Percentiles rank a stretch among this genome's conserved stretches.
phyloP scores from a whole-genome alignment of 2,888 invertebrate species.

The Geotrupes spiniger region DNA sequence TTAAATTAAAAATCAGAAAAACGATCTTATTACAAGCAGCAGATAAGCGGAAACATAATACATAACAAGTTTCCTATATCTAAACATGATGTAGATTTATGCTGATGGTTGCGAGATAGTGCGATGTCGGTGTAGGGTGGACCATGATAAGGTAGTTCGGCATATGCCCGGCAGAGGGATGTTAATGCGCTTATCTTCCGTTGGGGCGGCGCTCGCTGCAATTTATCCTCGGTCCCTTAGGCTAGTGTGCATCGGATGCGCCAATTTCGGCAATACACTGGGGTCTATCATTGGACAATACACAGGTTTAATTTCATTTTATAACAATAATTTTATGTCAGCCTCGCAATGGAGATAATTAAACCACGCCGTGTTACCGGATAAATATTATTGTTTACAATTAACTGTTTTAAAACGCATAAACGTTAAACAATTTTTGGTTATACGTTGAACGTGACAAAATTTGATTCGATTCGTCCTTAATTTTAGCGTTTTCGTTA shows the following conservation, averaged over 20 bases:
- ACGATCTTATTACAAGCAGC: constrained; percentile 3
- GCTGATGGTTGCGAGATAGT: constrained; percentile 15
- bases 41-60: constrained; percentile 18
- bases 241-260: constrained; percentile 26
- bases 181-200: constrained; percentile 45
- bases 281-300: constrained; percentile 23
- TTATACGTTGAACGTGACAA: no score
- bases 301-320: constrained; percentile 8
- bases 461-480: no score
- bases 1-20: no score
- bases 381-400: no score
- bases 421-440: no score
- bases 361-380: no score
- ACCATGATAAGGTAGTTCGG: constrained; percentile 38
- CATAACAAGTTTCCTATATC: constrained; percentile 19
- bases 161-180: constrained; percentile 44
- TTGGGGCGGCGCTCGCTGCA: constrained; percentile 32
- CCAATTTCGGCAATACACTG: constrained; percentile 29
- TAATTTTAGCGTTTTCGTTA: no score
- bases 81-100: constrained; percentile 24
- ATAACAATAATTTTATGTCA: constrained; percentile 2
- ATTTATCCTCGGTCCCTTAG: constrained; percentile 32
- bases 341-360: no score
- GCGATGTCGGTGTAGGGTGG: constrained; percentile 20
- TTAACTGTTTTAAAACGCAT: no score